Base-by-base conservation (phyloP, 2,888 invertebrate genomes). In the Pinctada fucata region DNA sequence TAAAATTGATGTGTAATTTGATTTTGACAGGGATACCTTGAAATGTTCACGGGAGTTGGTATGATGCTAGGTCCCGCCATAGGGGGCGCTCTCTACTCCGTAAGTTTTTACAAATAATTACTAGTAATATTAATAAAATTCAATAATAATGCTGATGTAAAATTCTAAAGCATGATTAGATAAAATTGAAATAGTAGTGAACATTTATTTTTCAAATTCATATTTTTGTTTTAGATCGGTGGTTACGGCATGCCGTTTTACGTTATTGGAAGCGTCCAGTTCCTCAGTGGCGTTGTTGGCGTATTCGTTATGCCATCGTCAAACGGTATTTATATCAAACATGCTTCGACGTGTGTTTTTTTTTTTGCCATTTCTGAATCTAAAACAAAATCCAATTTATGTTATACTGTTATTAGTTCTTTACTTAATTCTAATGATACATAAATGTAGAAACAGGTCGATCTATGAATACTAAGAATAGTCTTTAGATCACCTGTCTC, bases 61-160 rank as follows among this genome's bases (percentile, higher is more conserved):
- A 95, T 96, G 95, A 96, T 96, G 83, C 95, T 95, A 4, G 96
- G 96, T 4, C 96, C 96, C 0, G 96, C 96, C 5, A 94, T 96
- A 71, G 96, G 96, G 67, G 96, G 96, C 2, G 92, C 95, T 48
- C 91, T 96, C 8, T 96, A 96, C 94, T 94, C 95, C 94, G 96
- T 96, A 94, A 93, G 93, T 78, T 48, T 3, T n/a, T n/a, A n/a
- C n/a, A n/a, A n/a, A n/a, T 69, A 58, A 45, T 49, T 58, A 3
- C 45, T 31, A 31, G 16, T 67, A 6, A n/a, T 2, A 3, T 3
- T n/a, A 45, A 31, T 67, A 31, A 3, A 8, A 4, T 31, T 31
- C 31, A 31, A 31, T 31, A 31, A 31, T 31, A 0, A 31, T 31
- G 0, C 1, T 31, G 3, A 68, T 68, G 13, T 45, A 68, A 45